These are phyloP conservation scores for Psilanteris sp. DNA, from an alignment of 1,140 invertebrate genomes.

Conservation along the genomic window DNA sequence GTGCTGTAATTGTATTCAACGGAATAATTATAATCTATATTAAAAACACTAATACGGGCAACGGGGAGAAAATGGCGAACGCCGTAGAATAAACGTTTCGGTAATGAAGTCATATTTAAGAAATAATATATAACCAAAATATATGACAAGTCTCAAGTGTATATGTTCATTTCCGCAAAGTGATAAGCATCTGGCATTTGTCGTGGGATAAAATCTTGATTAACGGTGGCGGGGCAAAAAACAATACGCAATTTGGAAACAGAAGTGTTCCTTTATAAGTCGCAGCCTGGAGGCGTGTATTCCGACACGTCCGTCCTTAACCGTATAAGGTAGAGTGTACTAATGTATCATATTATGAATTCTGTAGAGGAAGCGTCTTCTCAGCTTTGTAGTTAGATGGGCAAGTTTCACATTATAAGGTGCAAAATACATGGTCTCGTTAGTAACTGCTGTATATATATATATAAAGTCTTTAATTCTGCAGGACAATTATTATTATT, in stretches of 20 bases:
- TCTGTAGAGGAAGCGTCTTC: constrained; percentile 38
- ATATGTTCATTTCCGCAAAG: constrained; percentile 30
- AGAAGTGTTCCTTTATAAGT: constrained; percentile 19
- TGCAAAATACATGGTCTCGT: constrained; percentile 47
- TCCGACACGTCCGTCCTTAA: constrained; percentile 41
- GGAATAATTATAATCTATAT: too few species aligned
- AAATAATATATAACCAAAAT: background rate
- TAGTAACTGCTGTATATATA: constrained; percentile 20
- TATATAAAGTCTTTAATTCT: constrained; percentile 30
- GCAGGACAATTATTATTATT: constrained; percentile 40
- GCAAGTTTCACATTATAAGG: constrained; percentile 40
- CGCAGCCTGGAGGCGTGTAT: constrained; percentile 22
- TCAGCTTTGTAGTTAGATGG: constrained; percentile 42
- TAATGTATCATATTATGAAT: constrained; percentile 56
- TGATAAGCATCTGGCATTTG: constrained; percentile 43
- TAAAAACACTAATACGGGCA: too few species aligned
- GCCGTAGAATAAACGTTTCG: constrained; percentile 3
- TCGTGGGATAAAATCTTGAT: constrained; percentile 39
- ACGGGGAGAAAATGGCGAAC: too few species aligned
- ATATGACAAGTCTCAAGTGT: constrained; percentile 23
- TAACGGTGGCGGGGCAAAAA: constrained; percentile 35
- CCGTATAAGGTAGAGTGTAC: constrained; percentile 40
- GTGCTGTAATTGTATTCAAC: too few species aligned
- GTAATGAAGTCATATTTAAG: constrained; percentile 33
- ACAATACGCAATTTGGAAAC: constrained; percentile 32